A percentile compares a stretch with the other conserved stretches of the same genome.
Evolutionary conservation across 2,888 invertebrate species (phyloP).

Genomic region (Lordiphosa andalusiaca): DNA sequence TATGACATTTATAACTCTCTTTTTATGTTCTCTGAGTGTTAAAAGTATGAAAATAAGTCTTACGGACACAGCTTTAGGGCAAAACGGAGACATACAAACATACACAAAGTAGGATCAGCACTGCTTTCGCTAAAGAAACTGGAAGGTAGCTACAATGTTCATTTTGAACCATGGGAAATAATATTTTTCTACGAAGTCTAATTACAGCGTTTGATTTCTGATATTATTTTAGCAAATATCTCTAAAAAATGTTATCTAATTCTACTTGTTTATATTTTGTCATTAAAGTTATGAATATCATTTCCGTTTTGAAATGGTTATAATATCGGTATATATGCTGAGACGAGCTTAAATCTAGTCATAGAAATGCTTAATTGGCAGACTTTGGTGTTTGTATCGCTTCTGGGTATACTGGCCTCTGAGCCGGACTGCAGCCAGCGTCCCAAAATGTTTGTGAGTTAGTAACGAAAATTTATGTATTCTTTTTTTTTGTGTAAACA

Average conservation of each 20-base stretch:
- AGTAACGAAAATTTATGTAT: not conserved
- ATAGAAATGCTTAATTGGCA: slow-evolving; percentile 2
- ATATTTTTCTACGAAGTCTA: no score
- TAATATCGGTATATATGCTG: slow-evolving; percentile 1
- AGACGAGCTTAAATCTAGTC: not conserved
- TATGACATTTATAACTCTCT: no score
- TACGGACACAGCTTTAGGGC: no score
- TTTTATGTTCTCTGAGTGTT: no score
- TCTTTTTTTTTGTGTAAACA: not conserved
- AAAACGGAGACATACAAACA: no score
- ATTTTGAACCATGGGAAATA: no score
- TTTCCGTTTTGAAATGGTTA: not conserved
- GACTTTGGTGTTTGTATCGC: not conserved
- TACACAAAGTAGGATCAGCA: no score
- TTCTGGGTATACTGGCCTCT: slow-evolving; percentile 5
- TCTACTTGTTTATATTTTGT: not conserved
- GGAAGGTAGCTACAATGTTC: no score
- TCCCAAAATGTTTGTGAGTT: slow-evolving; percentile 19
- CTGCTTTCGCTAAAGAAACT: no score
- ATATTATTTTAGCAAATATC: not conserved
- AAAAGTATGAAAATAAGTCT: no score
- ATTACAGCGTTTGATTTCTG: no score
- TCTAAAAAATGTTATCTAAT: not conserved
- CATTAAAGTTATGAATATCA: slow-evolving; percentile 3
- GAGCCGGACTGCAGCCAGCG: slow-evolving; percentile 20